Evolutionary conservation across 2,888 invertebrate species (phyloP).

Genomic region (Heteromyza rotundicornis): DNA sequence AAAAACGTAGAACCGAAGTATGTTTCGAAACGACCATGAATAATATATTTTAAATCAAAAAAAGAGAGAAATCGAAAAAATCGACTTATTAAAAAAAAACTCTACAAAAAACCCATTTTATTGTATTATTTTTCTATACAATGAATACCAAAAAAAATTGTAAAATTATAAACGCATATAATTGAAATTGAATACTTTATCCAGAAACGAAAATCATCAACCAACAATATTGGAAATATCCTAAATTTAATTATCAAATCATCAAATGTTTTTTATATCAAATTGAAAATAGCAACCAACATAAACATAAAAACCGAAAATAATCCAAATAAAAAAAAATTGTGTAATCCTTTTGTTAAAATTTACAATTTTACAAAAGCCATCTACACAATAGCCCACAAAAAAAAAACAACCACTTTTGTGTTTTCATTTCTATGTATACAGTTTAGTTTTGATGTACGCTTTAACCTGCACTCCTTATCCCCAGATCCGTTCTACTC

Average conservation of each 20-base stretch:
- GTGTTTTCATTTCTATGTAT: slow-evolving; percentile 44
- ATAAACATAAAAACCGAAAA: slow-evolving; percentile 40
- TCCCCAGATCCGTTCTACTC: background rate
- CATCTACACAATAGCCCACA: slow-evolving; percentile 45
- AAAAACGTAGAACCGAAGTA: too few species aligned
- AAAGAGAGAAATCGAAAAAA: slow-evolving; percentile 21
- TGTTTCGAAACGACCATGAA: slow-evolving; percentile 13
- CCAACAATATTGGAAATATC: slow-evolving; percentile 32
- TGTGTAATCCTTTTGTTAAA: slow-evolving; percentile 47
- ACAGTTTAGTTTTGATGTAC: slow-evolving; percentile 17
- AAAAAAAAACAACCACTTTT: slow-evolving; percentile 33
- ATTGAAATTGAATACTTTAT: too few species aligned
- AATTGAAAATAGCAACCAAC: slow-evolving; percentile 28
- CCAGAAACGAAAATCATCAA: too few species aligned
- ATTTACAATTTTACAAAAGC: slow-evolving; percentile 43
- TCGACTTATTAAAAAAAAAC: too few species aligned
- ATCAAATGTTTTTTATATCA: slow-evolving; percentile 23
- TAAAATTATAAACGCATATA: too few species aligned
- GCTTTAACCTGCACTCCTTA: background rate
- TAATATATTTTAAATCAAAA: too few species aligned
- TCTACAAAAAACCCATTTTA: too few species aligned
- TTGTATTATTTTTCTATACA: slow-evolving; percentile 28
- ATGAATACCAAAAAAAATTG: slow-evolving; percentile 30
- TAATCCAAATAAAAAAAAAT: slow-evolving; percentile 46
- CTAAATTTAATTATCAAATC: slow-evolving; percentile 20